Evolutionary conservation across 1,140 invertebrate species (phyloP), one percentile per base, ranked within the genome.

Genomic region (Caenorhabditis latens): DNA sequence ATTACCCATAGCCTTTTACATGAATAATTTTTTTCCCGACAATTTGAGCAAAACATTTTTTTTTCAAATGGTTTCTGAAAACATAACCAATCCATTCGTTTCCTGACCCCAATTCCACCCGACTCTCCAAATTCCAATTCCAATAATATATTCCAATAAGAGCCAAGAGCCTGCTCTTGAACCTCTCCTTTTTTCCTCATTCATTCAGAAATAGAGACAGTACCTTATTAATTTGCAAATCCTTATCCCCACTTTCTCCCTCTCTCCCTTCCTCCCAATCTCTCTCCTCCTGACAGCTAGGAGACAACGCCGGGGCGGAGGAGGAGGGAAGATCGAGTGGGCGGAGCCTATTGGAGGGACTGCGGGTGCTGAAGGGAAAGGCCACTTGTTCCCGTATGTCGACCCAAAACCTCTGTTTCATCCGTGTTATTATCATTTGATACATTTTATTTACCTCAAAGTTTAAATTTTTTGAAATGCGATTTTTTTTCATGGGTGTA

Each of bases 151-250:
- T 79, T 79, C 71, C 14, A 79, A 79, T 79, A 50, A 19, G 16
- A 9, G 40, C 65, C 43, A 24, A 6, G n/a, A 32, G 16, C 32
- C 4, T 9, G n/a, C 71, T 79, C 71, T 79, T 79, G 71, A 79
- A 79, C 71, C 71, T 24, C 21, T 24, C 42, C 9, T 4, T 8
- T 21, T 32, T 32, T 32, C 32, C 32, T 32, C 32, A 32, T 32
- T 32, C 32, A 32, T 32, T 32, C 32, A 32, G 32, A 32, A 32
- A 53, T 53, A 16, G 32, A 42, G 32, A 79, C 71, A 79, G 71
- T 79, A 79, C 71, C 71, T 79, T 79, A 79, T 79, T 79, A 79
- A 79, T 79, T 79, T 79, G 71, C 71, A 79, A 79, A 79, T 79
- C 71, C 61, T 32, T 63, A 16, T 16, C 14, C 61, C 24, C 11